Base-by-base conservation (phyloP, 2,797 vertebrate genomes). In the Ptychadena robeensis region DNA sequence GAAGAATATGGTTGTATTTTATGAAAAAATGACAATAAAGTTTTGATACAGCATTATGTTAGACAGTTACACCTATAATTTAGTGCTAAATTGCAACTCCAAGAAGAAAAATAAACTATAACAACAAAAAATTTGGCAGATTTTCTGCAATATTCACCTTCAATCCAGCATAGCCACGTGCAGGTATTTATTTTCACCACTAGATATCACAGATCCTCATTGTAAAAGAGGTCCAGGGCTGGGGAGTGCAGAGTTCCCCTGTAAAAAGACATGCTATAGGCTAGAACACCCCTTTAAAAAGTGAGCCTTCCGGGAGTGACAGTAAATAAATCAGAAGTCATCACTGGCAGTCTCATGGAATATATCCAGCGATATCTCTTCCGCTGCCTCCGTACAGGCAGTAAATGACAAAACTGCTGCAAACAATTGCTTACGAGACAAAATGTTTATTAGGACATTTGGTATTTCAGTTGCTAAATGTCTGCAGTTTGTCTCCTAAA, bases 401-500 rank as follows among this genome's bases (percentile, higher is more conserved):
- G 59, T 61, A 71, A 71, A 80, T 66, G 27, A 71, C 40, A 71
- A 40, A 80, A 63, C 25, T n/a, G 32, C 14, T 3, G n/a, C 32
- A 22, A 53, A 71, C 31, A 34, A 81, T 53, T 68, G 71, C 38
- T 66, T 67, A 81, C 80, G 68, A 85, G 87, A 87, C 83, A 87
- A 87, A 88, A 87, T 85, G 80, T 86, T 81, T 88, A 87, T 85
- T 85, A 87, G 78, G 80, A 86, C 83, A 77, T 90, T 73, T 91
- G 92, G 90, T 91, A 90, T 88, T 87, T 64, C 22, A 71, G 53
- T 92, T 89, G 90, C 88, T 0, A 74, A 89, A 87, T 92, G 88
- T 81, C 90, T 91, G 91, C 85, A 86, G 68, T 86, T 87, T 85
- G 86, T 91, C 91, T 90, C 89, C 91, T 88, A 90, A 88, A 92